Conservation (phyloP, 2,888 invertebrate species). For the Euclidia mi region DNA sequence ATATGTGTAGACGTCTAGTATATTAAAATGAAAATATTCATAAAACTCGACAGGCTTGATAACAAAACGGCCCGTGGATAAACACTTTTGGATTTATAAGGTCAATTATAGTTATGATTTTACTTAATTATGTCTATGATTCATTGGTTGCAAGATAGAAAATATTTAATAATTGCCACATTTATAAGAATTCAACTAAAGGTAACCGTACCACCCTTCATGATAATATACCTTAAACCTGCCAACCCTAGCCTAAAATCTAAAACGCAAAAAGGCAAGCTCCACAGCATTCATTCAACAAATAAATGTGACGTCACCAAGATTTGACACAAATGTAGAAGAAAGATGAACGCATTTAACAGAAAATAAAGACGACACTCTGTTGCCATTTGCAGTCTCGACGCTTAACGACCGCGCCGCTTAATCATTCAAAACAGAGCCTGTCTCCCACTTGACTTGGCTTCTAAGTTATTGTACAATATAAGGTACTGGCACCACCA, state of each 20-base stretch:
- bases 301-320: constrained; percentile 50
- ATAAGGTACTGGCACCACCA: constrained; percentile 54
- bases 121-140: too few relatives aligned
- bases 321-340: constrained; percentile 57
- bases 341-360: constrained; percentile 71
- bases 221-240: not conserved
- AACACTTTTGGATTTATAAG: too few relatives aligned
- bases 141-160: too few relatives aligned
- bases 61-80: too few relatives aligned
- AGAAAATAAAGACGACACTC: constrained; percentile 76
- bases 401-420: constrained; percentile 75
- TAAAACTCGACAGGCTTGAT: too few relatives aligned
- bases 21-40: too few relatives aligned
- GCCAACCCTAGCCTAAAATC: constrained; percentile 36
- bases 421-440: constrained; percentile 80
- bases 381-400: constrained; percentile 75
- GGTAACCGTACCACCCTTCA: too few relatives aligned
- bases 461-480: constrained; percentile 60
- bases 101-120: too few relatives aligned
- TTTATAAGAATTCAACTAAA: too few relatives aligned
- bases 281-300: constrained; percentile 31
- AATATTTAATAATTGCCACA: too few relatives aligned
- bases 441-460: constrained; percentile 71
- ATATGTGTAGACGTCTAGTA: too few relatives aligned
- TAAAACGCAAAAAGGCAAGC: constrained; percentile 34